Percentiles rank a stretch among this genome's conserved stretches.
phyloP scores from a whole-genome alignment of 2,888 invertebrate species.

The Drosophila subquinaria region DNA sequence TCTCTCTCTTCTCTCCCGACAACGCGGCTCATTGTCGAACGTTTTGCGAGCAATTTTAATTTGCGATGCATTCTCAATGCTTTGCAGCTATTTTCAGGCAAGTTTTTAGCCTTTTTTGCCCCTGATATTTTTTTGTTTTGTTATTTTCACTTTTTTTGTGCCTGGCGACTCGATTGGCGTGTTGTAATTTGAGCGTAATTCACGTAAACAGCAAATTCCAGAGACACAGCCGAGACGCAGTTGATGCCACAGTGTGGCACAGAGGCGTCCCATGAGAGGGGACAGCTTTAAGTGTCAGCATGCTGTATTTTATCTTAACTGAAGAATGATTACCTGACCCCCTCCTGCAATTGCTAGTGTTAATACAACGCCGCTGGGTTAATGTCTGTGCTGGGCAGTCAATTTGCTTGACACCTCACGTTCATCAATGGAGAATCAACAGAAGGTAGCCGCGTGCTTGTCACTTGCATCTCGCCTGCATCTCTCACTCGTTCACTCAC shows the following conservation, averaged over 20 bases:
- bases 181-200: constrained; percentile 82
- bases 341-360: neutral
- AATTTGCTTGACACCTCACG: constrained; percentile 85
- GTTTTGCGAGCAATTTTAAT: constrained; percentile 79
- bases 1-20: neutral
- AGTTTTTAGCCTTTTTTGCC: constrained; percentile 21
- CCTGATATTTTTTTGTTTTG: neutral
- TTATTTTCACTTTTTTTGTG: constrained; percentile 8
- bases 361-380: constrained; percentile 46
- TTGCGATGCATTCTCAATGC: constrained; percentile 79
- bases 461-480: constrained; percentile 30
- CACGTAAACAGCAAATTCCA: constrained; percentile 80
- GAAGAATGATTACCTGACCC: neutral
- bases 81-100: constrained; percentile 77
- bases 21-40: constrained; percentile 13
- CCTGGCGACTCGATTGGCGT: constrained; percentile 41
- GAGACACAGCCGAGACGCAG: constrained; percentile 33
- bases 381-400: constrained; percentile 70
- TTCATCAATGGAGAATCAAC: constrained; percentile 82
- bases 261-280: constrained; percentile 29
- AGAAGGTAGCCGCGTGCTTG: constrained; percentile 58
- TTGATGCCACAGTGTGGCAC: constrained; percentile 27
- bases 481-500: constrained; percentile 22
- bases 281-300: neutral
- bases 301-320: neutral